Percentiles rank a stretch among this genome's conserved stretches.
These are phyloP conservation scores for Amblyopsis rosae DNA, from an alignment of 2,113 vertebrate genomes.

Conservation along the genomic window DNA sequence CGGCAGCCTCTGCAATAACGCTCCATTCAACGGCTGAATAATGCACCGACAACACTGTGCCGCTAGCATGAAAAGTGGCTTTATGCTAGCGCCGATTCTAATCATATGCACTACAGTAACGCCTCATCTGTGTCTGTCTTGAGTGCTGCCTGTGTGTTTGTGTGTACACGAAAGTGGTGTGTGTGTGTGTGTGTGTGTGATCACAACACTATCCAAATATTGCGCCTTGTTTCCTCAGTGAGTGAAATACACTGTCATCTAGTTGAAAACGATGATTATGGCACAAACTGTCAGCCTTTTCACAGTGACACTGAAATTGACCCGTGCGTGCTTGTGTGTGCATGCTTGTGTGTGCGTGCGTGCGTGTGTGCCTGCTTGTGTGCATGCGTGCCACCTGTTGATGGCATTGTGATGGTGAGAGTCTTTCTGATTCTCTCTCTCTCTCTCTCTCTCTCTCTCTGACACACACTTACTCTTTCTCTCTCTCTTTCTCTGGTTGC, in stretches of 20 bases:
- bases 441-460: constrained; percentile 15
- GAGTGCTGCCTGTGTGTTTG: constrained; percentile 37
- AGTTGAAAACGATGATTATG: constrained; percentile 57
- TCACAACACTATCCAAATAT: constrained; percentile 62
- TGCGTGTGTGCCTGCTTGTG: neutral
- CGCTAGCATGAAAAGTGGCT: constrained; percentile 51
- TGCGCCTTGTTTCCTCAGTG: constrained; percentile 62
- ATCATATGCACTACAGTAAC: constrained; percentile 66
- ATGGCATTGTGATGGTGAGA: constrained; percentile 32
- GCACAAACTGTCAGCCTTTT: constrained; percentile 42
- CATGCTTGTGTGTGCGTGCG: neutral
- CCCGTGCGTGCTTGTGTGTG: constrained; percentile 11
- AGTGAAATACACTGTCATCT: constrained; percentile 60
- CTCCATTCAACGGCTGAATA: constrained; percentile 54
- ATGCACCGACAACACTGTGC: constrained; percentile 49
- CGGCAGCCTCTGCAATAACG: constrained; percentile 24
- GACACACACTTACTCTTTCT: constrained; percentile 6
- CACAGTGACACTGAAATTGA: constrained; percentile 40
- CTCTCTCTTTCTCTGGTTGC: constrained; percentile 40
- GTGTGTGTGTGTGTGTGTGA: constrained; percentile 49
- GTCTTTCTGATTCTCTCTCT: constrained; percentile 21
- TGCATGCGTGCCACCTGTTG: constrained; percentile 51
- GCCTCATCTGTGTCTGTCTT: constrained; percentile 70
- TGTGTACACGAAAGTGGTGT: constrained; percentile 23
- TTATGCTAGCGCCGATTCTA: constrained; percentile 58